Evolutionary conservation across 2,797 vertebrate species (phyloP).

Genomic region (Oreochromis mossambicus): DNA sequence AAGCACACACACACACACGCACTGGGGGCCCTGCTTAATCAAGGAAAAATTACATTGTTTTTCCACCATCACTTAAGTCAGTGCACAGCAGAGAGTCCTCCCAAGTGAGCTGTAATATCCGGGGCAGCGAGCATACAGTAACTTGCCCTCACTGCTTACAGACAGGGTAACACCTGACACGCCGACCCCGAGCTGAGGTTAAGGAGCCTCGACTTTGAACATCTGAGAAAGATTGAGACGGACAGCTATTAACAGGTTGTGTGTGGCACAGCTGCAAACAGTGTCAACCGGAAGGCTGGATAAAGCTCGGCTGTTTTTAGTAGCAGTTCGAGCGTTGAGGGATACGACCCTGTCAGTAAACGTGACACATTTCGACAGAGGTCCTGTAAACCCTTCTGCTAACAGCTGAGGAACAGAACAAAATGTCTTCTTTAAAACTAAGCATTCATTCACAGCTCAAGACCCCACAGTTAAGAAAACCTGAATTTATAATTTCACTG

Average conservation of each 20-base stretch:
- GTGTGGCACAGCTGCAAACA: slow-evolving; percentile 23
- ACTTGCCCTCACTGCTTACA: background rate
- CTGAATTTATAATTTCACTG: background rate
- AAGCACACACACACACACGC: background rate
- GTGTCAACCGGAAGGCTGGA: slow-evolving; percentile 11
- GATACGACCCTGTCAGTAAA: slow-evolving; percentile 8
- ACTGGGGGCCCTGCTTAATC: background rate
- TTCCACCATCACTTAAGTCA: slow-evolving; percentile 9
- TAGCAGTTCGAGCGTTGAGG: background rate
- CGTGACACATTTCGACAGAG: background rate
- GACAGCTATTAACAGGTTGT: background rate
- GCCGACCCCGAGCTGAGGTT: background rate
- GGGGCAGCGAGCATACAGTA: background rate
- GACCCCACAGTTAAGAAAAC: background rate
- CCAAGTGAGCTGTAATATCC: slow-evolving; percentile 10
- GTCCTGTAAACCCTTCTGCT: background rate
- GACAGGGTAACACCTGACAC: background rate
- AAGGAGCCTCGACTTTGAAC: background rate
- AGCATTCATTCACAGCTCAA: background rate
- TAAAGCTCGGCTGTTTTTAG: slow-evolving; percentile 19
- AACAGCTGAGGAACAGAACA: background rate
- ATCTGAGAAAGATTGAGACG: background rate
- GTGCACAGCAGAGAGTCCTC: slow-evolving; percentile 6
- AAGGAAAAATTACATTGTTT: slow-evolving; percentile 13
- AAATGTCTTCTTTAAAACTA: background rate